Percentiles rank a stretch among this genome's conserved stretches.
These are phyloP conservation scores for Unio delphinus DNA, from an alignment of 2,888 invertebrate species.

Conservation along the genomic window DNA sequence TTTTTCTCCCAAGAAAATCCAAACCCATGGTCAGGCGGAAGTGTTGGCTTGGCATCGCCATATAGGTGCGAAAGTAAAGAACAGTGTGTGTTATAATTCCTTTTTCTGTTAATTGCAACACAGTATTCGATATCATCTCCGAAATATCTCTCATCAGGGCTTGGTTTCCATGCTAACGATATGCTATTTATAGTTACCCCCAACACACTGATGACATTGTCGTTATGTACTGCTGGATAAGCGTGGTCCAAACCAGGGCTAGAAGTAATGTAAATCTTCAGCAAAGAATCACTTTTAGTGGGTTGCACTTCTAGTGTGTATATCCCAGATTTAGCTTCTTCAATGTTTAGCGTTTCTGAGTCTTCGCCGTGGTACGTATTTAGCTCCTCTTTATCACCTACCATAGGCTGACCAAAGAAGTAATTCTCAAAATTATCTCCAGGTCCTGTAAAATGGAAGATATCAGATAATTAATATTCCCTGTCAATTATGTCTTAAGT, in stretches of 20 bases:
- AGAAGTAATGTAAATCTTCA: constrained; percentile 56
- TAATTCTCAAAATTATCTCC: constrained; percentile 19
- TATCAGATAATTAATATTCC: constrained; percentile 2
- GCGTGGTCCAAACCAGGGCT: constrained; percentile 40
- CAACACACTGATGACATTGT: constrained; percentile 20
- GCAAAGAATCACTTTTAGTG: constrained; percentile 54
- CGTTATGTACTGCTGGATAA: constrained; percentile 37
- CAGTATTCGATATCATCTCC: constrained; percentile 72
- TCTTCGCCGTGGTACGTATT: constrained; percentile 48
- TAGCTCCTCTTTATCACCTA: constrained; percentile 36
- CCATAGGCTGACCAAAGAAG: constrained; percentile 20
- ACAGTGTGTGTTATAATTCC: constrained; percentile 71
- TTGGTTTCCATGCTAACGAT: constrained; percentile 37
- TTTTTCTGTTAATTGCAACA: constrained; percentile 73
- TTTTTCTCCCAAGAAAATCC: constrained; percentile 61
- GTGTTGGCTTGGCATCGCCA: constrained; percentile 65
- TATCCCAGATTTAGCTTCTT: constrained; percentile 40
- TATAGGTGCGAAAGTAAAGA: constrained; percentile 71
- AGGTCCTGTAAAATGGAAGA: constrained; percentile 20
- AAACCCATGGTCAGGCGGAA: constrained; percentile 59
- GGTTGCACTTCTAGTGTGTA: constrained; percentile 58
- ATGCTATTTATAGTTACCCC: constrained; percentile 29
- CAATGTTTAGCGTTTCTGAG: constrained; percentile 36
- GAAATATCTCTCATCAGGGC: constrained; percentile 43
- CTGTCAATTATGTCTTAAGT: not conserved